Conservation (phyloP, 2,888 invertebrate genomes). For the Drosophila cyrtoloma region DNA sequence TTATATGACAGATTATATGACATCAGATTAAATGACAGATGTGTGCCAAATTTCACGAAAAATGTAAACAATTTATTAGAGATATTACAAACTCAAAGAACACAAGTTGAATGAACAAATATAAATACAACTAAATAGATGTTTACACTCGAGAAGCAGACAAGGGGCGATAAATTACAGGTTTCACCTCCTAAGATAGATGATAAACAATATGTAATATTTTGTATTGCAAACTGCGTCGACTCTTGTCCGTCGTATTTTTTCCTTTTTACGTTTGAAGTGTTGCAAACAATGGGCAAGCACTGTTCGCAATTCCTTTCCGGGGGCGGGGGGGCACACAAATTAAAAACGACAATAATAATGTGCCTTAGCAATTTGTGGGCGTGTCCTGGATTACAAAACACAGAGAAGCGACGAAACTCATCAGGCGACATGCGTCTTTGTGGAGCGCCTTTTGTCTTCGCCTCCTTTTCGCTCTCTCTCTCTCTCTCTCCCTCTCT, state of each 20-base stretch:
- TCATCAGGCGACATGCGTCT: conserved; percentile 68
- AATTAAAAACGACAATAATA: conserved; percentile 79
- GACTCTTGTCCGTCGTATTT: background rate
- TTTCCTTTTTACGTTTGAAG: conserved; percentile 67
- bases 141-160: background rate
- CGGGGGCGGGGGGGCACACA: conserved; percentile 52
- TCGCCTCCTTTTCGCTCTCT: background rate
- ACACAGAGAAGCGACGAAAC: conserved; percentile 43
- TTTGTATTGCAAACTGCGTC: conserved; percentile 12
- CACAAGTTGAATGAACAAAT: background rate
- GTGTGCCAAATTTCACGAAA: background rate
- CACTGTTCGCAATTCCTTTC: conserved; percentile 61
- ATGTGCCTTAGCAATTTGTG: conserved; percentile 68
- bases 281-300: conserved; percentile 66
- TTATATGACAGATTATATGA: background rate
- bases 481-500: background rate
- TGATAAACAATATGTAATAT: conserved; percentile 32
- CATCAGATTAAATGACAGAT: background rate
- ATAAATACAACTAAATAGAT: background rate
- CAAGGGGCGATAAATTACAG: background rate
- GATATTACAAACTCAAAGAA: background rate
- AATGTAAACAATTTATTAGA: background rate
- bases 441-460: conserved; percentile 61
- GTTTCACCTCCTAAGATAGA: conserved; percentile 7
- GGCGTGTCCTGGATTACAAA: conserved; percentile 54